Evolutionary conservation across 1,140 invertebrate species (phyloP).

Genomic region (Euura saliciscinereae): DNA sequence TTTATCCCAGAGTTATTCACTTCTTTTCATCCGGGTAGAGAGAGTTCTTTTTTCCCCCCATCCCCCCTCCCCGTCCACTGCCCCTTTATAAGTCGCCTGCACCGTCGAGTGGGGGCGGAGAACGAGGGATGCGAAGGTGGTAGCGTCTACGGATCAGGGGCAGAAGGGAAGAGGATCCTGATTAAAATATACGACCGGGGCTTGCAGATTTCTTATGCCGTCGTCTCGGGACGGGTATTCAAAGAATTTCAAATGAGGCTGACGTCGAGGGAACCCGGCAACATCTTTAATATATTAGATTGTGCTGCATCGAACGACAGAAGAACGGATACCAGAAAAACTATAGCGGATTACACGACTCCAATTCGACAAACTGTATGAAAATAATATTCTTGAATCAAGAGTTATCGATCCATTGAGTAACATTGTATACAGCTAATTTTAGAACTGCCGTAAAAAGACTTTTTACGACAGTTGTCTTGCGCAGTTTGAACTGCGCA

Average conservation of each 20-base stretch:
- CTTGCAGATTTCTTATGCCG: conserved; percentile 55
- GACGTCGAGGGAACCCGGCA: not conserved
- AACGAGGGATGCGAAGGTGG: conserved; percentile 28
- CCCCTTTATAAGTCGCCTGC: conserved; percentile 16
- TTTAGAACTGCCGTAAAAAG: too few relatives aligned
- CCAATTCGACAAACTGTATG: too few relatives aligned
- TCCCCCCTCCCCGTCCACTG: conserved; percentile 14
- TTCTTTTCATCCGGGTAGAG: conserved; percentile 54
- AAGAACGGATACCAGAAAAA: too few relatives aligned
- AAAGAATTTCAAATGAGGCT: conserved; percentile 54
- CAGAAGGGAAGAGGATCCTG: conserved; percentile 43
- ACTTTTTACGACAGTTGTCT: too few relatives aligned
- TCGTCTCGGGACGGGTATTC: conserved; percentile 46
- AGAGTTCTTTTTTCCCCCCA: conserved; percentile 27
- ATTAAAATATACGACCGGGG: conserved; percentile 59
- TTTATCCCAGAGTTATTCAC: conserved; percentile 60
- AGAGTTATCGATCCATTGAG: too few relatives aligned
- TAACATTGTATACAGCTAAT: too few relatives aligned
- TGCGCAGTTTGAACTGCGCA: too few relatives aligned
- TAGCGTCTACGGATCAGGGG: conserved; percentile 36
- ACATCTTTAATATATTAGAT: conserved; percentile 6
- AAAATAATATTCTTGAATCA: too few relatives aligned
- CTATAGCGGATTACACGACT: too few relatives aligned
- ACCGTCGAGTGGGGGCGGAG: conserved; percentile 27
- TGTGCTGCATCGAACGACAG: too few relatives aligned